Base-by-base conservation (phyloP, 2,113 vertebrate genomes). In the Rhodinocichla rosea region DNA sequence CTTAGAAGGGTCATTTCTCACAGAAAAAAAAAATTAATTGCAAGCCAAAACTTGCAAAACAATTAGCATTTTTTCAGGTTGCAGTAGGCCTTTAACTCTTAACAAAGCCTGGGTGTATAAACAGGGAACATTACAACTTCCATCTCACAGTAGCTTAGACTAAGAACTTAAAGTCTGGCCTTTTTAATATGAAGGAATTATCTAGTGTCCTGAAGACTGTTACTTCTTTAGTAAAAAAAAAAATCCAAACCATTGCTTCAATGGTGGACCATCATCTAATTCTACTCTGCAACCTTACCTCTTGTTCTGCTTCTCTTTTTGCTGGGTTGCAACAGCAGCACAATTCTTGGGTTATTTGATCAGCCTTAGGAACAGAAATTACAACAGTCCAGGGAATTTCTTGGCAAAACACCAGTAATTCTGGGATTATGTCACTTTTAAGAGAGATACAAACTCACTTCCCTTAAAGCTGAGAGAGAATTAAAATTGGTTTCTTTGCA, bases 1-100 rank as follows among this genome's bases (percentile, higher is more conserved):
- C n/a, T 82, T 92, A 84, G 40, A 92, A 64, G 40, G 52, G 49
- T 33, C 19, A 57, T 65, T 92, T 94, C 69, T 85, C 20, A 28
- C 11, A 63, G 42, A 15, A 73, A 65, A 71, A 76, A 64, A 68
- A 76, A 76, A 75, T 3, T 59, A 73, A 53, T 45, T 28, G 20
- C 8, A 6, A 75, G n/a, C 35, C 13, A 47, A 77, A 89, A 40
- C n/a, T 45, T 73, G 15, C 47, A 30, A 87, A 90, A 82, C 11
- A 44, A 35, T 33, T 42, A 91, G 17, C 9, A 32, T 64, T 87
- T 87, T 40, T 81, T 79, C 35, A 68, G 21, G 26, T 87, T 89
- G 42, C 16, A 75, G 24, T 1, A 2, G 1, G 30, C 10, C 44
- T 75, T 93, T 52, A 78, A 40, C 11, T 71, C 30, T 68, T 68